Percentiles rank a stretch among this genome's conserved stretches.
Evolutionary conservation across 2,113 vertebrate genomes (phyloP).

Genomic region (Parotia lawesii): DNA sequence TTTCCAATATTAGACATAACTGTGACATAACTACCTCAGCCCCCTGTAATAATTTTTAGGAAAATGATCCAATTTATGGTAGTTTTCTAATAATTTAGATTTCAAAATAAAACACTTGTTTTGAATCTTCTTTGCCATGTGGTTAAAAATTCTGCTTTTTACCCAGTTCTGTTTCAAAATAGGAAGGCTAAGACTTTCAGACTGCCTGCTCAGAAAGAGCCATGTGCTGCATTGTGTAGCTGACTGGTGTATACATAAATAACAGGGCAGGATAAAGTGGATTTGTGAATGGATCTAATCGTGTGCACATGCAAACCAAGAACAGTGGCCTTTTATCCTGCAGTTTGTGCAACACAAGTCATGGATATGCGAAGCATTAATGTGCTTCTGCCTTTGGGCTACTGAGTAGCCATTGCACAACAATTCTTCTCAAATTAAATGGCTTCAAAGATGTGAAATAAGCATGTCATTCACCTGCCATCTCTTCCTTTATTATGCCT

Average conservation of each 20-base stretch:
- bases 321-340: neutral
- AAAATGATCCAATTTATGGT: neutral
- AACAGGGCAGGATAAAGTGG: neutral
- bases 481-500: neutral
- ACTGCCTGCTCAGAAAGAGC: neutral
- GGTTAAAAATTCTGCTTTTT: neutral
- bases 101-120: neutral
- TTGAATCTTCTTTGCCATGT: neutral
- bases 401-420: neutral
- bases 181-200: neutral
- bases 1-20: neutral
- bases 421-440: constrained; percentile 21
- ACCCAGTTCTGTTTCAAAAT: neutral
- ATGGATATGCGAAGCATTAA: neutral
- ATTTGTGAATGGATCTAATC: constrained; percentile 6
- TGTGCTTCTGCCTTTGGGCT: neutral
- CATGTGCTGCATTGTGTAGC: neutral
- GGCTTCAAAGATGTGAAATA: neutral
- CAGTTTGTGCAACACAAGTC: neutral
- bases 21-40: neutral
- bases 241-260: neutral
- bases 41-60: neutral
- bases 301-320: neutral
- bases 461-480: neutral
- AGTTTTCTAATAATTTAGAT: neutral